These are phyloP conservation scores for Menidia menidia DNA, from an alignment of 2,797 vertebrate species.

Conservation along the genomic window DNA sequence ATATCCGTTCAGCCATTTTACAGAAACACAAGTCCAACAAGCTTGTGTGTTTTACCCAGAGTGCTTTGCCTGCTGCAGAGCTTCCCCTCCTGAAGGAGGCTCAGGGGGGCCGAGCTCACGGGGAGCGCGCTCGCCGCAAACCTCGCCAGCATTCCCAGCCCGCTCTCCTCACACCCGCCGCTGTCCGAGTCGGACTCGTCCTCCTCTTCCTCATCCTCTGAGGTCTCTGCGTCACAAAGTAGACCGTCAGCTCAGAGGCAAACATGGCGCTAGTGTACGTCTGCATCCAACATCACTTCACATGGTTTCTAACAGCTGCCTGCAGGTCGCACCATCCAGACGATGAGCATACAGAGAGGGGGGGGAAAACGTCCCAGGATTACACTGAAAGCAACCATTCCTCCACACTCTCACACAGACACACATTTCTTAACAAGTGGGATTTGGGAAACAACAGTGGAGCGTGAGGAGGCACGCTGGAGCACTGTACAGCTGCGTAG, in stretches of 20 bases:
- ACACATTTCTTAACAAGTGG: neutral
- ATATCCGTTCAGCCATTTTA: neutral
- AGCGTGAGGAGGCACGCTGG: slow-evolving; percentile 20
- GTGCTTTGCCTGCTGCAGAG: slow-evolving; percentile 90
- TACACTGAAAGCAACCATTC: slow-evolving; percentile 15
- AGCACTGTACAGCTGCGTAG: slow-evolving; percentile 37
- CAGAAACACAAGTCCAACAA: neutral
- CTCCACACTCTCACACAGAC: slow-evolving; percentile 9
- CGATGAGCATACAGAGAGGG: neutral
- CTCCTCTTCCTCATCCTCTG: slow-evolving; percentile 85
- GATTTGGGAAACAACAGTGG: slow-evolving; percentile 30
- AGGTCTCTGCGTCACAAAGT: slow-evolving; percentile 75
- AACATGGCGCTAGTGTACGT: neutral
- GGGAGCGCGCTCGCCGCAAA: slow-evolving; percentile 94
- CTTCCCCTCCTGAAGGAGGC: slow-evolving; percentile 89
- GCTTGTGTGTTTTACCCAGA: slow-evolving; percentile 83
- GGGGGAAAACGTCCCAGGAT: neutral
- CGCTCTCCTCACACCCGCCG: slow-evolving; percentile 87
- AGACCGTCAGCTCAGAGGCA: slow-evolving; percentile 44
- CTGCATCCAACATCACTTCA: slow-evolving; percentile 39
- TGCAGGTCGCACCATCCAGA: neutral
- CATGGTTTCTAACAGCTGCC: slow-evolving; percentile 21
- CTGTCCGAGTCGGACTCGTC: slow-evolving; percentile 79
- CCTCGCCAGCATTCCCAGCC: slow-evolving; percentile 92
- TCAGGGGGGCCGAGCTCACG: slow-evolving; percentile 83